Evolutionary conservation across 1,140 invertebrate species (phyloP).

Genomic region (Heliothis subflexa): DNA sequence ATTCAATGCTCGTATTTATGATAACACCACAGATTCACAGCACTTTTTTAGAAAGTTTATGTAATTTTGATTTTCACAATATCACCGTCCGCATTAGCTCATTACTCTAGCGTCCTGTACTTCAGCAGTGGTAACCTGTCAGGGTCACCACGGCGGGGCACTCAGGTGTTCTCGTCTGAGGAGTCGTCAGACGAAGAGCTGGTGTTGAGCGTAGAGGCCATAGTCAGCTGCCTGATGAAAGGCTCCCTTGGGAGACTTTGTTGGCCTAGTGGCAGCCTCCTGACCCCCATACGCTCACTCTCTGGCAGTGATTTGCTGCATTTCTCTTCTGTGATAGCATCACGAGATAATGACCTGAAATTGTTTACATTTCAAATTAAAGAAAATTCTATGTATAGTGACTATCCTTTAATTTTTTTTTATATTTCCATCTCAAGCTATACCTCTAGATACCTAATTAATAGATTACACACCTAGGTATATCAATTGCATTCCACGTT

Average conservation of each 20-base stretch:
- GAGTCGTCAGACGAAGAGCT: slow-evolving; percentile 82
- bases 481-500: too few relatives aligned
- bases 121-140: slow-evolving; percentile 82
- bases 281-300: slow-evolving; percentile 81
- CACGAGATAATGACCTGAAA: slow-evolving; percentile 81
- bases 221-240: slow-evolving; percentile 79
- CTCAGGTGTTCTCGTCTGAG: slow-evolving; percentile 83
- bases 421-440: not conserved
- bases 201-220: slow-evolving; percentile 80
- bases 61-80: slow-evolving; percentile 8
- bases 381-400: too few relatives aligned
- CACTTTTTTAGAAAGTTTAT: slow-evolving; percentile 57
- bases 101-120: slow-evolving; percentile 78
- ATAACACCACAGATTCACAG: slow-evolving; percentile 72
- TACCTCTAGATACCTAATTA: too few relatives aligned
- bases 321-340: slow-evolving; percentile 85
- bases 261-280: slow-evolving; percentile 77
- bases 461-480: too few relatives aligned
- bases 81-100: slow-evolving; percentile 32
- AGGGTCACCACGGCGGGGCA: slow-evolving; percentile 80
- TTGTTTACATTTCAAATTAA: not conserved
- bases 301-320: slow-evolving; percentile 84
- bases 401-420: not conserved
- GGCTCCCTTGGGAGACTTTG: slow-evolving; percentile 79
- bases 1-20: slow-evolving; percentile 20